These are phyloP conservation scores for Picus viridis DNA, from an alignment of 2,797 vertebrate species.

Conservation along the genomic window DNA sequence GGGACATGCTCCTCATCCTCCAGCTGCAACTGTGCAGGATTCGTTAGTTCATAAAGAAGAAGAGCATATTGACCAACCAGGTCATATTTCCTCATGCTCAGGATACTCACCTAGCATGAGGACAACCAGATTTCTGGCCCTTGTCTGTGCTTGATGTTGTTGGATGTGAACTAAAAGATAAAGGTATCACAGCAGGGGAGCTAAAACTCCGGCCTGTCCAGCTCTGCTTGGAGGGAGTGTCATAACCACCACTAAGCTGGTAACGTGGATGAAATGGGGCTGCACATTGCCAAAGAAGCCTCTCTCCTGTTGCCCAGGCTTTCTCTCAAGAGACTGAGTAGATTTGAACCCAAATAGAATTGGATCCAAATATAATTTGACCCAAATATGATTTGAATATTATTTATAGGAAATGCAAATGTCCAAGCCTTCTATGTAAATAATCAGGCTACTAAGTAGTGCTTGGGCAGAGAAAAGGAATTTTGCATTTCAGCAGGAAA, in stretches of 20 bases:
- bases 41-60: neutral
- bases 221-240: neutral
- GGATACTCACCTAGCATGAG: neutral
- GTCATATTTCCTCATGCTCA: constrained; percentile 12
- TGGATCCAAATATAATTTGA: neutral
- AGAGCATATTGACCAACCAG: neutral
- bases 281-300: neutral
- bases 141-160: fast-evolving
- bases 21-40: constrained; percentile 8
- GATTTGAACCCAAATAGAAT: neutral
- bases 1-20: neutral
- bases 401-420: neutral
- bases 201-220: neutral
- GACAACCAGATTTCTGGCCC: neutral
- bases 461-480: fast-evolving
- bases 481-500: neutral
- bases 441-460: neutral
- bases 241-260: neutral
- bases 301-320: neutral
- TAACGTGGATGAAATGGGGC: fast-evolving
- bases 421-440: neutral
- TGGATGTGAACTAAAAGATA: neutral
- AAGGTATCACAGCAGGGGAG: neutral
- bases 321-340: neutral
- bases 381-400: neutral